phyloP scores from a whole-genome alignment of 2,888 invertebrate genomes.

The Agonopterix subpropinquella region DNA sequence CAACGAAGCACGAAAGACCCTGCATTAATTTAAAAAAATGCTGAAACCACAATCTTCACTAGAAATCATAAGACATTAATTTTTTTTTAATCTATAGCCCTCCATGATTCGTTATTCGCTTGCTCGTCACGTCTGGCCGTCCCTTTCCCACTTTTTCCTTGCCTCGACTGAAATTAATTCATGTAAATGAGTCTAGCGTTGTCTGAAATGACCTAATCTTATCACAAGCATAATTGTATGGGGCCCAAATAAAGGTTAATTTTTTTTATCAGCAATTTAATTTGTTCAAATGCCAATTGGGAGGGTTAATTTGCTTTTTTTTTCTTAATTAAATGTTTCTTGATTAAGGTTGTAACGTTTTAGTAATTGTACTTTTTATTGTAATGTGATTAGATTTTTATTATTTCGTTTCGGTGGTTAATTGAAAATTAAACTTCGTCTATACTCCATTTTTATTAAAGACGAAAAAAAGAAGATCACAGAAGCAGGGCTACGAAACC shows the following conservation, averaged over 20 bases:
- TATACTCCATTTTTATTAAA: too few species aligned
- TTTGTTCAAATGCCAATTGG: slow-evolving; percentile 5
- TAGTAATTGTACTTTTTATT: neutral
- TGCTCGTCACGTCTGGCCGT: slow-evolving; percentile 37
- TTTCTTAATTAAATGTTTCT: slow-evolving; percentile 1
- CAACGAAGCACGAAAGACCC: too few species aligned
- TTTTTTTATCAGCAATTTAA: slow-evolving; percentile 8
- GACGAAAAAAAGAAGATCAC: too few species aligned
- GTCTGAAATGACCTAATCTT: slow-evolving; percentile 53
- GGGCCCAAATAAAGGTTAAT: slow-evolving; percentile 8
- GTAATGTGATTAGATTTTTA: neutral
- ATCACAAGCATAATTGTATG: slow-evolving; percentile 24
- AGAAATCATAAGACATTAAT: slow-evolving; percentile 7
- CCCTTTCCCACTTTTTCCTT: slow-evolving; percentile 35
- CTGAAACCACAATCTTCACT: neutral
- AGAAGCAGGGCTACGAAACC: too few species aligned
- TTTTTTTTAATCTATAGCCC: slow-evolving; percentile 6
- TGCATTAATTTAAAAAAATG: too few species aligned
- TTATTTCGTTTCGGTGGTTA: too few species aligned
- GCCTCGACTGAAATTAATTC: slow-evolving; percentile 52
- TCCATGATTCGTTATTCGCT: slow-evolving; percentile 32
- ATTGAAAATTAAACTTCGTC: too few species aligned
- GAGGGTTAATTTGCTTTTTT: neutral
- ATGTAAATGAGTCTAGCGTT: slow-evolving; percentile 49
- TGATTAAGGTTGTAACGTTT: neutral